Evolutionary conservation across 2,797 vertebrate species (phyloP), one percentile per base, ranked within the genome.

Genomic region (Hemibagrus guttatus): DNA sequence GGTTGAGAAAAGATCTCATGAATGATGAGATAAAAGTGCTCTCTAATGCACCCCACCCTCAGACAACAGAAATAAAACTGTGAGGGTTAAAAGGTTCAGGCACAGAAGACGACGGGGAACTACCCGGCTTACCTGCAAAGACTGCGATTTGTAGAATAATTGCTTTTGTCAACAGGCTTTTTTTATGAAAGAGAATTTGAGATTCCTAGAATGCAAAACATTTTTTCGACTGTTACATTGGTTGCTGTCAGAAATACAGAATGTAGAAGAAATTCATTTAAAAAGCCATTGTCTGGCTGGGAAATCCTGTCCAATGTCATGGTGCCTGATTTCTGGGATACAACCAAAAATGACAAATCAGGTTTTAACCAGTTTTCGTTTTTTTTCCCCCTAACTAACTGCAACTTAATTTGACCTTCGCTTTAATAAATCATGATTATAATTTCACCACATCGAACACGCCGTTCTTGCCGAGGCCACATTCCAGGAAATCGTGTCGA

Each of bases 141-240:
- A 85, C 84, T 64, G 88, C 61, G 64, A 69, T 81, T 89, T 66
- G 74, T 28, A 59, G 58, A 84, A 42, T 86, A 91, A 92, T 88
- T 83, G 84, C 85, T 72, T 90, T 87, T 64, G 86, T 91, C 86
- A 89, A 87, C 89, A 87, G 49, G 46, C 74, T 68, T 85, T 68
- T 85, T 71, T 76, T 85, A 85, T 89, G 74, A 91, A 88, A 87
- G 87, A 86, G 83, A 91, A 88, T 68, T 84, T 19, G 42, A 85
- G 49, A 87, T 82, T 85, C 6, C 2, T 23, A 76, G 58, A 93
- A 90, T 39, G 49, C 87, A 79, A 75, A 84, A 85, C n/a, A n/a
- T n/a, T 87, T 81, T 72, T 42, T 49, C 35, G 63, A 66, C 61
- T 71, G 64, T 11, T 69, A 35, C 49, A 26, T 16, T 26, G 49